Evolutionary conservation across 2,113 vertebrate genomes (phyloP).

Genomic region (Myrmecobius fasciatus): DNA sequence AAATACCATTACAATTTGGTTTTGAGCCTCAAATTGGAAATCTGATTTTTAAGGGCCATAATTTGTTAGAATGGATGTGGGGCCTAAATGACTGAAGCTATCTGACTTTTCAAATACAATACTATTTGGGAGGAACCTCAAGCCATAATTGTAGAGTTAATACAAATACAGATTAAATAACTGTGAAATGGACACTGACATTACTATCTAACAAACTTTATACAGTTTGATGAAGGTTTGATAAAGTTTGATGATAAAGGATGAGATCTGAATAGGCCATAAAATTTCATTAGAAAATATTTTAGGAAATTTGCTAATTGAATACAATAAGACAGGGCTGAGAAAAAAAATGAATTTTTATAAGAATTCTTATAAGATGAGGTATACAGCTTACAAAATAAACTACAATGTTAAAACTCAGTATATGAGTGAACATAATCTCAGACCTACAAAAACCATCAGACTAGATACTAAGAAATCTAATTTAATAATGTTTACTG

Average conservation of each 20-base stretch:
- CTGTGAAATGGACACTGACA: background rate
- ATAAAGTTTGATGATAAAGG: background rate
- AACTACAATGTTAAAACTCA: background rate
- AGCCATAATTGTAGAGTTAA: background rate
- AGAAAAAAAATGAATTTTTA: background rate
- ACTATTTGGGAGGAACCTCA: background rate
- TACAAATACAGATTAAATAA: background rate
- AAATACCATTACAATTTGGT: background rate
- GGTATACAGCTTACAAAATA: background rate
- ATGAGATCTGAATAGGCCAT: background rate
- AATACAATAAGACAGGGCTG: background rate
- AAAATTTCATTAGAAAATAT: background rate
- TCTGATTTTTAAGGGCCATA: background rate
- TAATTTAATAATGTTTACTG: background rate
- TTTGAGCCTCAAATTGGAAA: background rate
- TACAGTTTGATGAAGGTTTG: background rate
- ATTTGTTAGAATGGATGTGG: background rate
- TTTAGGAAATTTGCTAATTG: background rate
- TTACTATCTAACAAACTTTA: background rate
- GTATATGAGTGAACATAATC: background rate
- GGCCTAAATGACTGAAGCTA: background rate
- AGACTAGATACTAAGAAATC: background rate
- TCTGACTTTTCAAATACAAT: background rate
- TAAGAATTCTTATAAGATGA: background rate
- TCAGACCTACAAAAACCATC: background rate